These are phyloP conservation scores for Siphamia tubifer DNA, from an alignment of 2,113 vertebrate species.

Conservation along the genomic window DNA sequence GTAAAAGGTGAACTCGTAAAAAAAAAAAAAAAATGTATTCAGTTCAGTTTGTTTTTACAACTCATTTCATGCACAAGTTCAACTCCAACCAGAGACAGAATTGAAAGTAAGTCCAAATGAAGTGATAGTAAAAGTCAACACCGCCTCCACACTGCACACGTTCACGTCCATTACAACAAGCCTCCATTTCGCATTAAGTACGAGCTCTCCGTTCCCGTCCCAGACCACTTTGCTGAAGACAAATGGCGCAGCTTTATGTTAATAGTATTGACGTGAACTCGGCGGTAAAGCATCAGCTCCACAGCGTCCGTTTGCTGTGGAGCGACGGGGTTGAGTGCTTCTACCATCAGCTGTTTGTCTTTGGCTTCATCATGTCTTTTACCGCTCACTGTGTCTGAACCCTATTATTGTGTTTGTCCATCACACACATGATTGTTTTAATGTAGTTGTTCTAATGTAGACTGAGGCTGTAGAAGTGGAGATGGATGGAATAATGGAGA, in stretches of 20 bases:
- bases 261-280: conserved; percentile 52
- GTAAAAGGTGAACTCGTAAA: too few species aligned
- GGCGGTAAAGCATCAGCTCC: too few species aligned
- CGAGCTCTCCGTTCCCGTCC: conserved; percentile 28
- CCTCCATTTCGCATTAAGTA: conserved; percentile 19
- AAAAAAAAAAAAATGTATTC: too few species aligned
- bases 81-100: background rate
- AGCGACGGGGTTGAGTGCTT: conserved; percentile 44
- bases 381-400: background rate
- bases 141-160: background rate
- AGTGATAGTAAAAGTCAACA: too few species aligned
- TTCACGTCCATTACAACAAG: conserved; percentile 8
- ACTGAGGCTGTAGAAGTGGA: too few species aligned
- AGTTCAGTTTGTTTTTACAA: too few species aligned
- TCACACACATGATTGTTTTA: too few species aligned
- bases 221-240: conserved; percentile 53
- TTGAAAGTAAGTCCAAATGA: too few species aligned
- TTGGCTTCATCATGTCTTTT: background rate
- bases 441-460: too few species aligned
- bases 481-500: too few species aligned
- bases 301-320: conserved; percentile 37
- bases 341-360: conserved; percentile 10
- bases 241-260: conserved; percentile 16
- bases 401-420: too few species aligned
- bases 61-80: too few species aligned